Evolutionary conservation across 37 sponge, comb jelly and placozoan species (phyloP).

Genomic region (Cliona cf. orientalis): DNA sequence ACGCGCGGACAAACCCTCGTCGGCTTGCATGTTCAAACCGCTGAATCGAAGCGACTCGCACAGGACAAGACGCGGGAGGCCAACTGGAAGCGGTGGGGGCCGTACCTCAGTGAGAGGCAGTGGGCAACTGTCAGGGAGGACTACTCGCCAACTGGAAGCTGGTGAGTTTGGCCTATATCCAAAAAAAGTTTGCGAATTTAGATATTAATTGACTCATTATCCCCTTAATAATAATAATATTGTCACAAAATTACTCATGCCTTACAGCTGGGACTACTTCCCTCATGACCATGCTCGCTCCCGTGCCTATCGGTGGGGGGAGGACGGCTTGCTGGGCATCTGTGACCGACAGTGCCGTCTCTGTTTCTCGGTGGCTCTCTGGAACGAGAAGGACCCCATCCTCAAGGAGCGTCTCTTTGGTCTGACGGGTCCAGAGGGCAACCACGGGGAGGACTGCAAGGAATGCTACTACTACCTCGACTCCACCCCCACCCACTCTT

Average conservation of each 20-base stretch:
- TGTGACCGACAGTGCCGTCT: conserved; percentile 93
- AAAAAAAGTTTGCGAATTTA: not conserved
- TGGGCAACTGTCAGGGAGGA: conserved; percentile 97
- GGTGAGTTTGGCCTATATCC: too few species aligned
- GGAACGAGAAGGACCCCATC: conserved; percentile 95
- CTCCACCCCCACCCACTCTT: conserved; percentile 96
- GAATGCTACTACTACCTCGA: conserved; percentile 98
- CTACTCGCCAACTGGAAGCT: conserved; percentile 89
- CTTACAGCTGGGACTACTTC: conserved; percentile 91
- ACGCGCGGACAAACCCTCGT: conserved; percentile 60
- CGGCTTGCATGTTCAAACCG: conserved; percentile 25
- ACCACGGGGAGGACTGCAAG: conserved; percentile 96
- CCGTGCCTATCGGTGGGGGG: conserved; percentile 96
- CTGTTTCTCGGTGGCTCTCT: conserved; percentile 86
- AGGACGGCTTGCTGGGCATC: conserved; percentile 94
- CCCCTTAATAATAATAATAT: not conserved
- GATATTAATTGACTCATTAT: not conserved
- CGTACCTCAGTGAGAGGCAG: conserved; percentile 94
- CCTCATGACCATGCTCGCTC: conserved; percentile 96
- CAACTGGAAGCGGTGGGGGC: conserved; percentile 99
- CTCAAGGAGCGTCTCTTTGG: conserved; percentile 96
- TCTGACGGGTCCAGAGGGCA: conserved; percentile 89
- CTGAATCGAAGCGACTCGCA: conserved; percentile 79
- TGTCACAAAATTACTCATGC: too few species aligned
- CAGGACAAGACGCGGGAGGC: conserved; percentile 68